Evolutionary conservation across 2,797 vertebrate species (phyloP), one percentile per base, ranked within the genome.

Genomic region (Gallirallus australis): DNA sequence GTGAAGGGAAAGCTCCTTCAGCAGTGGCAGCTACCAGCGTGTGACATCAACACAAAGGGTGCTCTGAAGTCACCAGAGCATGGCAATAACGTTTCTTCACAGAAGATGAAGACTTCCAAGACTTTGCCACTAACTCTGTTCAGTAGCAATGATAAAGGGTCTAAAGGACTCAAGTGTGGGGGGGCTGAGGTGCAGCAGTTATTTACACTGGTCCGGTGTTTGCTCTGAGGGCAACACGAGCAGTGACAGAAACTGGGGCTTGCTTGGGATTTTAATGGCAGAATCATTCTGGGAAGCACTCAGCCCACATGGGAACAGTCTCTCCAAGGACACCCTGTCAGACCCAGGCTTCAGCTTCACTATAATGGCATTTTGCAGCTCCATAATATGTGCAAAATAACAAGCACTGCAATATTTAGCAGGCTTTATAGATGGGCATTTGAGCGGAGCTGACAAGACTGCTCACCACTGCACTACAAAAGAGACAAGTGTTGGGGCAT

Each of bases 91-190:
- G 18, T 8, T 70, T 63, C 23, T 60, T 53, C 27, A 31, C 31
- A 60, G 45, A 64, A 71, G 57, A 23, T 14, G 20, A 76, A 76
- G 54, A 27, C 47, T 90, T 66, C 40, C 37, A 30, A 45, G 63
- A 27, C 21, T 4, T 68, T 45, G 47, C 31, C 50, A 28, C 37
- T 27, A 23, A 39, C 18, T 45, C 28, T 42, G 40, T 17, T 70
- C 12, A 14, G 72, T 33, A 57, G 63, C 63, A 72, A 17, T 31
- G 60, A 9, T 11, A 31, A 16, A 24, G 82, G 12, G 39, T 52
- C 57, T n/a, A 20, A 57, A 0, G 19, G 70, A 54, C 77, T 53
- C 23, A 9, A 61, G 82, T 0, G 0, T 11, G 18, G 20, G 7
- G 11, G 27, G 27, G 28, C 2, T 65, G 73, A 77, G 71, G 60